phyloP scores from a whole-genome alignment of 2,797 vertebrate genomes.

The Hybognathus amarus region DNA sequence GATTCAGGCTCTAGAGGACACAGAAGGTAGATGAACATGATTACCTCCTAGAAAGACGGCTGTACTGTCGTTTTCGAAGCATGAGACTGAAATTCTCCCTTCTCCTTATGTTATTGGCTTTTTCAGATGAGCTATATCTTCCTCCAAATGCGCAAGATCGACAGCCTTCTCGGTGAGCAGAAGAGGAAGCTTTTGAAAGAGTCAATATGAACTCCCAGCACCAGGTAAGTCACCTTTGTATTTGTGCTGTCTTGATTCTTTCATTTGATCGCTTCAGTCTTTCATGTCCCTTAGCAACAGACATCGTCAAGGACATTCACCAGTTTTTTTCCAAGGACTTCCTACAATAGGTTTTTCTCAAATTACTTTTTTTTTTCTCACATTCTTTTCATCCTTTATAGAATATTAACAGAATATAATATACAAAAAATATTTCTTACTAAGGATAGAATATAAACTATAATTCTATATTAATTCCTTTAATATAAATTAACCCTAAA shows the following conservation, averaged over 20 bases:
- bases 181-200: conserved; percentile 90
- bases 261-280: background rate
- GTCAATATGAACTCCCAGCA: conserved; percentile 87
- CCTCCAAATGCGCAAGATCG: conserved; percentile 94
- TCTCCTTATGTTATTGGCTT: background rate
- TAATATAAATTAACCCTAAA: background rate
- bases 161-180: conserved; percentile 90
- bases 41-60: background rate
- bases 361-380: background rate
- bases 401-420: background rate
- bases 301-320: background rate
- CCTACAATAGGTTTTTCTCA: background rate
- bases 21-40: conserved; percentile 79
- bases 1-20: conserved; percentile 94
- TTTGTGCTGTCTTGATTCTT: background rate
- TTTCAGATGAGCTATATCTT: conserved; percentile 90
- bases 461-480: background rate
- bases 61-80: background rate
- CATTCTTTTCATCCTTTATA: background rate
- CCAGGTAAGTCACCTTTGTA: conserved; percentile 76
- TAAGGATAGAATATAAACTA: background rate
- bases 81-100: background rate
- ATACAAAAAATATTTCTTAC: background rate
- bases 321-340: background rate
- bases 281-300: background rate